Evolutionary conservation across 2,888 invertebrate genomes (phyloP).

Genomic region (Allolobophora icterica): DNA sequence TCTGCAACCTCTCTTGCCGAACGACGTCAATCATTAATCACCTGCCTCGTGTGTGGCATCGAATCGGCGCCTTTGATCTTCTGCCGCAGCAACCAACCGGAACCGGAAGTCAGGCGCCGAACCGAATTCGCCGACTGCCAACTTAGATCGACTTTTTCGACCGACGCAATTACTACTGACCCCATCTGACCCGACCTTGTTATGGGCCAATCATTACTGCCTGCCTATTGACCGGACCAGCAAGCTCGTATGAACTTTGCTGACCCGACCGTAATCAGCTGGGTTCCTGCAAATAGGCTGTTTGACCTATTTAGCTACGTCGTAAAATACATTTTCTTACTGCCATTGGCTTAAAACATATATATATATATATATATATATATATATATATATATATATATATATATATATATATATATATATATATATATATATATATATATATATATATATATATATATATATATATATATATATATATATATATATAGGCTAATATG

Average conservation of each 20-base stretch:
- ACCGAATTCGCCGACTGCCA: not conserved
- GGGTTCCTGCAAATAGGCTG: not conserved
- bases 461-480: no score
- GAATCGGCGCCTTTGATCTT: not conserved
- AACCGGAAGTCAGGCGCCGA: not conserved
- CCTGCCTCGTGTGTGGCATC: not conserved
- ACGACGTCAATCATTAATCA: not conserved
- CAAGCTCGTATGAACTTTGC: not conserved
- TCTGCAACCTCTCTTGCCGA: not conserved
- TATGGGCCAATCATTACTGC: not conserved
- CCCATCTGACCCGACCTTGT: not conserved
- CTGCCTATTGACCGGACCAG: not conserved
- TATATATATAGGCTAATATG: not conserved
- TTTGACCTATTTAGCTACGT: not conserved
- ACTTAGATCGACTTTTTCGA: not conserved
- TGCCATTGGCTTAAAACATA: not conserved
- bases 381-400: no score
- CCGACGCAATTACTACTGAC: not conserved
- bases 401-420: no score
- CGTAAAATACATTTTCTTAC: not conserved
- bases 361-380: no score
- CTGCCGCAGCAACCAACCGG: not conserved
- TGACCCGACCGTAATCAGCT: not conserved
- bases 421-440: no score
- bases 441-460: no score